These are phyloP conservation scores for Oncorhynchus mykiss DNA, from an alignment of 2,113 vertebrate genomes.

Conservation along the genomic window DNA sequence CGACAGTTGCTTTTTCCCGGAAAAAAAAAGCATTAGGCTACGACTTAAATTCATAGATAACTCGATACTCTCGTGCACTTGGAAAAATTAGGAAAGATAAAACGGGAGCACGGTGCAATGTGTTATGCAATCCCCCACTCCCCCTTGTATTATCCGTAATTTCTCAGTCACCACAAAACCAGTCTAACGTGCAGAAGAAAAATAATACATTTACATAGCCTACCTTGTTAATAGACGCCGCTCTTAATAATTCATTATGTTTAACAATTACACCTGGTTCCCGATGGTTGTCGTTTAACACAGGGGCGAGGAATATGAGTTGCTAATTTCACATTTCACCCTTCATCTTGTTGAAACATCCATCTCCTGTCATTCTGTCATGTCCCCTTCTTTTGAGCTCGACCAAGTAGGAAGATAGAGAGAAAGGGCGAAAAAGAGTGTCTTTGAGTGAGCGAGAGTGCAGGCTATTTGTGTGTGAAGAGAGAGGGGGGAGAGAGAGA, in stretches of 20 bases:
- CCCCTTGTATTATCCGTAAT: constrained; percentile 27
- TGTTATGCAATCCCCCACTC: constrained; percentile 71
- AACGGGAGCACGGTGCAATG: constrained; percentile 39
- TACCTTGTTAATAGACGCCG: constrained; percentile 63
- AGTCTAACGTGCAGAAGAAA: constrained; percentile 10
- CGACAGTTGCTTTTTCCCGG: constrained; percentile 11
- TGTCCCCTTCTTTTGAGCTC: constrained; percentile 33
- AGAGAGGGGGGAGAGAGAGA: background rate
- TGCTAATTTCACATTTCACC: constrained; percentile 35
- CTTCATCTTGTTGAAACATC: constrained; percentile 44
- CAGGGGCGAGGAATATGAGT: constrained; percentile 10
- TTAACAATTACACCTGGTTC: constrained; percentile 31
- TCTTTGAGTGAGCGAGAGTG: background rate
- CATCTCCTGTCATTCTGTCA: constrained; percentile 48
- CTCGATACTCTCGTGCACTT: background rate
- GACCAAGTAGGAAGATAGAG: constrained; percentile 20
- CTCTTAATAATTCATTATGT: constrained; percentile 67
- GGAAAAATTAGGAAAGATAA: constrained; percentile 36
- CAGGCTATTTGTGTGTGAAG: background rate
- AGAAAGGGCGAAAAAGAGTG: constrained; percentile 4
- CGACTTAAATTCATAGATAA: background rate
- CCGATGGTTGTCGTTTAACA: constrained; percentile 23
- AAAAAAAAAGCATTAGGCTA: background rate
- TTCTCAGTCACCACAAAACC: constrained; percentile 5
- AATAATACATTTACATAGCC: constrained; percentile 19